Evolutionary conservation across 2,888 invertebrate species (phyloP).

Genomic region (Therioaphis trifolii): DNA sequence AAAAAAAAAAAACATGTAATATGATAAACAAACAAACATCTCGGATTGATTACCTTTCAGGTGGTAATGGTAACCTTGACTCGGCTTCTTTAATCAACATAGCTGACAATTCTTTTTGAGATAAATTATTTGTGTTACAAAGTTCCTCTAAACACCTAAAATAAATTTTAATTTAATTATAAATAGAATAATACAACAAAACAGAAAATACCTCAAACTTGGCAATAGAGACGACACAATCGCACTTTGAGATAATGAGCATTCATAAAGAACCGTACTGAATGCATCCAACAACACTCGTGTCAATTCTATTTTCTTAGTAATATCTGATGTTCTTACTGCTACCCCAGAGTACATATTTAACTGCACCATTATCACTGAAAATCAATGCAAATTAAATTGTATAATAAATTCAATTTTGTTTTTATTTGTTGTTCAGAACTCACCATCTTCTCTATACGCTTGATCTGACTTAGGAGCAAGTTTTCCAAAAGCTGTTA

Average conservation of each 20-base stretch:
- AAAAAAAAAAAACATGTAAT: slow-evolving; percentile 59
- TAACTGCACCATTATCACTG: slow-evolving; percentile 76
- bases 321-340: slow-evolving; percentile 72
- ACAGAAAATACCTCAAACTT: slow-evolving; percentile 70
- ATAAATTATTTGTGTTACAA: slow-evolving; percentile 70
- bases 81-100: slow-evolving; percentile 73
- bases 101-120: slow-evolving; percentile 71
- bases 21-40: neutral
- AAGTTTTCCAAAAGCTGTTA: slow-evolving; percentile 74
- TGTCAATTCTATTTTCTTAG: slow-evolving; percentile 73
- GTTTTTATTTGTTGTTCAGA: neutral
- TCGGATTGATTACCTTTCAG: slow-evolving; percentile 68
- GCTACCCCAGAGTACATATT: slow-evolving; percentile 73
- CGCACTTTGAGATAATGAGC: slow-evolving; percentile 71
- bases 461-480: slow-evolving; percentile 73
- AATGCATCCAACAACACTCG: slow-evolving; percentile 76
- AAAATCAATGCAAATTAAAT: slow-evolving; percentile 65
- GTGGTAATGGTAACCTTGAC: slow-evolving; percentile 69
- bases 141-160: slow-evolving; percentile 70
- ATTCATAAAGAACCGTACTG: slow-evolving; percentile 72
- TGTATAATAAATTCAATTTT: slow-evolving; percentile 1
- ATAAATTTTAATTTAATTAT: slow-evolving; percentile 50
- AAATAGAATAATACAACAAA: neutral
- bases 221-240: slow-evolving; percentile 71
- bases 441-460: slow-evolving; percentile 69